These are phyloP conservation scores for Neopipo cinnamomea DNA, from an alignment of 2,113 vertebrate genomes.

Conservation along the genomic window DNA sequence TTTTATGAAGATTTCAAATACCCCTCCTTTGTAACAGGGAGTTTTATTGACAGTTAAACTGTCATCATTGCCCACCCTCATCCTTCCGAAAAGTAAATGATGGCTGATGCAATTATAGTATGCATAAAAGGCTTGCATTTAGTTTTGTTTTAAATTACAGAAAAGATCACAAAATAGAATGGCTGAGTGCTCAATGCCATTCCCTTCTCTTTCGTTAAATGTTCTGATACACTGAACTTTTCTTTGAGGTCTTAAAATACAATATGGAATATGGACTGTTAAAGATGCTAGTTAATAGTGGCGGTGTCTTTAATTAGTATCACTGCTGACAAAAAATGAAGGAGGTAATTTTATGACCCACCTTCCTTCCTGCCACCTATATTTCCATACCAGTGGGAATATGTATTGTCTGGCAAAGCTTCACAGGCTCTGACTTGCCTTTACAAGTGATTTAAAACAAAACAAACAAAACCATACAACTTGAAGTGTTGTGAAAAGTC, in stretches of 20 bases:
- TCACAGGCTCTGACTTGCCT: background rate
- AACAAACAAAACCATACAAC: background rate
- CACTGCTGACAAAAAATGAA: background rate
- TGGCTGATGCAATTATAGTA: background rate
- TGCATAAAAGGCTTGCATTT: background rate
- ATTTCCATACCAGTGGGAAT: background rate
- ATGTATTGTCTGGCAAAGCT: background rate
- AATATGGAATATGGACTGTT: background rate
- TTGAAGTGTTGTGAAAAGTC: background rate
- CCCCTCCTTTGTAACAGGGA: background rate
- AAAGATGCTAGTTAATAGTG: background rate
- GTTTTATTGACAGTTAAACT: background rate
- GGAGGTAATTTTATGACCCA: background rate
- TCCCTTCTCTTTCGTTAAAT: background rate
- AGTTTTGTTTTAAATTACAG: background rate
- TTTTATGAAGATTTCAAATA: background rate
- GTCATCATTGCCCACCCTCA: background rate
- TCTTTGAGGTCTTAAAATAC: background rate
- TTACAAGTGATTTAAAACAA: background rate
- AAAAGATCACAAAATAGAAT: background rate
- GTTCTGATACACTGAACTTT: background rate
- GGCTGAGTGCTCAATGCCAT: background rate
- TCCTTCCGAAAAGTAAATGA: background rate
- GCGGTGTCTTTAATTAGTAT: background rate
- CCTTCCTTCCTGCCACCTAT: background rate